These are phyloP conservation scores for Myripristis jacobus DNA, from an alignment of 2,797 vertebrate genomes.

Conservation along the genomic window DNA sequence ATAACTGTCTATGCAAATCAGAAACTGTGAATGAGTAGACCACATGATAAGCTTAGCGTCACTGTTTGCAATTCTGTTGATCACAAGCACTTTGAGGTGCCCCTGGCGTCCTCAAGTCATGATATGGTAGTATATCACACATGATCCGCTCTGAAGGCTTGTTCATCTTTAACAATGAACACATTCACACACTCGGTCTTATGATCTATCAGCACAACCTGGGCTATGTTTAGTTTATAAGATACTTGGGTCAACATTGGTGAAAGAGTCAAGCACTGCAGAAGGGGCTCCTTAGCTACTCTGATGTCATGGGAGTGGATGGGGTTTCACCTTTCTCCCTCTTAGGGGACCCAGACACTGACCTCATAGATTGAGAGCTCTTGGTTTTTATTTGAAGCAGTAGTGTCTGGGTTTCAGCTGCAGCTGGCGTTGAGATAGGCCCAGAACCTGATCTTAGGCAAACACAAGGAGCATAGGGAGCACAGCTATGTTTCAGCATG, in stretches of 20 bases:
- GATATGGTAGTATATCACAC: conserved; percentile 29
- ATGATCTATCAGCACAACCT: conserved; percentile 63
- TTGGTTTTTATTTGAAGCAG: conserved; percentile 60
- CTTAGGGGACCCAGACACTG: conserved; percentile 65
- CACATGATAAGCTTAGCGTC: not conserved
- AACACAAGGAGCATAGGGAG: conserved; percentile 55
- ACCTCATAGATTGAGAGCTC: conserved; percentile 72
- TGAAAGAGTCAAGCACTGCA: conserved; percentile 35
- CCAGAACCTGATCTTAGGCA: conserved; percentile 72
- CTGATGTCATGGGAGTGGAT: conserved; percentile 72
- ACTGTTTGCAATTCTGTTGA: conserved; percentile 32
- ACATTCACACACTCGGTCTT: conserved; percentile 74
- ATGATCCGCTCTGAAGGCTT: conserved; percentile 56
- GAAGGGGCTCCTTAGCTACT: conserved; percentile 42
- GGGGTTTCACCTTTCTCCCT: conserved; percentile 65
- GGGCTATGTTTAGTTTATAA: conserved; percentile 49
- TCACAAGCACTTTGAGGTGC: conserved; percentile 33
- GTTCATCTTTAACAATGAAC: conserved; percentile 64
- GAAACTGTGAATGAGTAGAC: too few species aligned
- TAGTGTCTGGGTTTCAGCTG: conserved; percentile 66
- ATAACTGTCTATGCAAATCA: conserved; percentile 35
- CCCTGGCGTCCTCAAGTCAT: conserved; percentile 41
- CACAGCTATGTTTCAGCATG: conserved; percentile 34
- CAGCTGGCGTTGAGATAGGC: conserved; percentile 70
- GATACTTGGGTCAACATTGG: conserved; percentile 36